Percentiles rank a stretch among this genome's conserved stretches.
Evolutionary conservation across 2,113 vertebrate species (phyloP).

Genomic region (Hoplias malabaricus): DNA sequence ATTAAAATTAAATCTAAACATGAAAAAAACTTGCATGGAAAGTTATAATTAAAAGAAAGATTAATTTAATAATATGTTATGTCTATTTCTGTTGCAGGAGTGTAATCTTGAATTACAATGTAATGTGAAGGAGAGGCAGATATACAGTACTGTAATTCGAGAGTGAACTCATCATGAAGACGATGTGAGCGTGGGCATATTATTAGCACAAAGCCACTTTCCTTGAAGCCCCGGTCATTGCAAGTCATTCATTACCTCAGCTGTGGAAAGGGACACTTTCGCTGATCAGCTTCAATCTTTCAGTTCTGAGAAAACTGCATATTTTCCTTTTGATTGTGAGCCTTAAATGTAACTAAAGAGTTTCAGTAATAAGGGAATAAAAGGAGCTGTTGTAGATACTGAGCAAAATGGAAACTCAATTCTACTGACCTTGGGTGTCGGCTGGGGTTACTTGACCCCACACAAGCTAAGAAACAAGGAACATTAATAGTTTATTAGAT

Average conservation of each 20-base stretch:
- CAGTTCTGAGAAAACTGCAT: neutral
- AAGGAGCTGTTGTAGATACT: neutral
- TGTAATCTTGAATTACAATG: no score
- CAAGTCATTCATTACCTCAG: neutral
- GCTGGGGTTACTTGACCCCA: no score
- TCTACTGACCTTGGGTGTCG: neutral
- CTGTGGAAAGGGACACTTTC: neutral
- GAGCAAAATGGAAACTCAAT: neutral
- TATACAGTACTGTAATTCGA: no score
- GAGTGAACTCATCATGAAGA: neutral
- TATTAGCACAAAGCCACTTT: neutral
- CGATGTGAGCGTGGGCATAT: neutral
- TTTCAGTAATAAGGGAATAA: neutral
- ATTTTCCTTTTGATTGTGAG: neutral
- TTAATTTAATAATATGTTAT: no score
- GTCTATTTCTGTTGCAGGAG: no score
- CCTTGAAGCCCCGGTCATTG: neutral
- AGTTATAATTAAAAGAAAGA: no score
- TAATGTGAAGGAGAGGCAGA: no score
- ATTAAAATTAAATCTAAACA: no score
- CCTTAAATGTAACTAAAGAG: neutral
- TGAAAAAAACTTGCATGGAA: no score
- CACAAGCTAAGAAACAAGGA: no score
- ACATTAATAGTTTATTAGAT: no score
- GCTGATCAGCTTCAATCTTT: neutral